Evolutionary conservation across 2,113 vertebrate species (phyloP).

Genomic region (Macheiramphus alcinus): DNA sequence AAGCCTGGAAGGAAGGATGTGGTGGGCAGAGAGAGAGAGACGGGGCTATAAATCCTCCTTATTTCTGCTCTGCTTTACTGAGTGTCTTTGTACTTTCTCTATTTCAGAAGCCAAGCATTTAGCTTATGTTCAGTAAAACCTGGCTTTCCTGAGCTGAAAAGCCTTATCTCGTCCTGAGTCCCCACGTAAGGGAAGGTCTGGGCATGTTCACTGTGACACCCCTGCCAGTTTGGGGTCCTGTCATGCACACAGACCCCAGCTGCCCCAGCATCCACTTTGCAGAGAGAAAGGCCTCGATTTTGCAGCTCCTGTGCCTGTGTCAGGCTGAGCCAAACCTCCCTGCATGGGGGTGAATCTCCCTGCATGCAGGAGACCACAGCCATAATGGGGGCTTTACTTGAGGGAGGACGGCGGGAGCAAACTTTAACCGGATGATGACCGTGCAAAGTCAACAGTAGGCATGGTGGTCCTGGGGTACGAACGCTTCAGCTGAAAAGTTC

Average conservation of each 20-base stretch:
- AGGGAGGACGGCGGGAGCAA: not conserved
- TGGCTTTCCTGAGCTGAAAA: not conserved
- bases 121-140: not conserved
- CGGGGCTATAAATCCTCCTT: not conserved
- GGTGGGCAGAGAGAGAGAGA: not conserved
- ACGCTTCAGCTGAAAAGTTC: not conserved
- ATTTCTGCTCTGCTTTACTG: not conserved
- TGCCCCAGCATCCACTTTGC: not conserved
- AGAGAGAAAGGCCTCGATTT: not conserved
- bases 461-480: not conserved
- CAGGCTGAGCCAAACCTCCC: not conserved
- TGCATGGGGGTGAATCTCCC: not conserved
- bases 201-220: not conserved
- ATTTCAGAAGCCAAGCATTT: not conserved
- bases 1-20: not conserved
- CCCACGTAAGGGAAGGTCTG: not conserved
- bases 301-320: not conserved
- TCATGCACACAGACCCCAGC: not conserved
- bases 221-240: fast-evolving
- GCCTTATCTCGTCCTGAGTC: not conserved
- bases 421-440: fast-evolving
- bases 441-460: not conserved
- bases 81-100: not conserved
- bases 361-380: not conserved
- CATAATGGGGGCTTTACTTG: not conserved